Percentiles rank a stretch among this genome's conserved stretches.
Evolutionary conservation across 30 jellyfish, hydroid and myxozoan species (phyloP).

Genomic region (Haliclystus octoradiatus): DNA sequence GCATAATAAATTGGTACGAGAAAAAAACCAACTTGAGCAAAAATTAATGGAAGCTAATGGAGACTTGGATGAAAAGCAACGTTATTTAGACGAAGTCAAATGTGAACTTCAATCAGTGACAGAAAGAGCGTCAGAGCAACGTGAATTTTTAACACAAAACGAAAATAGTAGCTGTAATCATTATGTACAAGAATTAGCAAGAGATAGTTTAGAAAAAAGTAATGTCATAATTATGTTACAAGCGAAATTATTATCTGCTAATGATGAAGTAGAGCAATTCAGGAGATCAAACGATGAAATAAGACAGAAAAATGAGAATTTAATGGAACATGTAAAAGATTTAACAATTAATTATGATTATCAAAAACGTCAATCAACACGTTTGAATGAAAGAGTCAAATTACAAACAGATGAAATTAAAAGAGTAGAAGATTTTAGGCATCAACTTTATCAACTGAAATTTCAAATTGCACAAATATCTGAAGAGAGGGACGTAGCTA

Average conservation of each 20-base stretch:
- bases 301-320: slow-evolving; percentile 50
- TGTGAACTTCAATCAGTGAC: slow-evolving; percentile 19
- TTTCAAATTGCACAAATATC: slow-evolving; percentile 46
- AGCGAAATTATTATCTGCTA: slow-evolving; percentile 26
- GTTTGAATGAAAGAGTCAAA: slow-evolving; percentile 56
- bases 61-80: slow-evolving; percentile 31
- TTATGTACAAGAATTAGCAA: neutral
- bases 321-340: slow-evolving; percentile 58
- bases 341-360: slow-evolving; percentile 71
- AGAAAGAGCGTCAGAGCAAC: neutral
- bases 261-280: slow-evolving; percentile 35
- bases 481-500: slow-evolving; percentile 61
- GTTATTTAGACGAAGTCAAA: slow-evolving; percentile 27
- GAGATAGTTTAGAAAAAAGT: slow-evolving; percentile 34
- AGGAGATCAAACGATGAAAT: slow-evolving; percentile 25
- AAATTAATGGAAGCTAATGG: slow-evolving; percentile 36
- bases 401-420: slow-evolving; percentile 40
- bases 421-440: slow-evolving; percentile 45
- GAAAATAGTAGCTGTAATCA: neutral
- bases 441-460: slow-evolving; percentile 49
- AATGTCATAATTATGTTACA: slow-evolving; percentile 9
- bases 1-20: slow-evolving; percentile 44
- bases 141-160: neutral
- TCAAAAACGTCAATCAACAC: slow-evolving; percentile 55
- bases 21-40: slow-evolving; percentile 52